Evolutionary conservation across 1,140 invertebrate species (phyloP), one percentile per base, ranked within the genome.

Genomic region (Drosophila santomea): DNA sequence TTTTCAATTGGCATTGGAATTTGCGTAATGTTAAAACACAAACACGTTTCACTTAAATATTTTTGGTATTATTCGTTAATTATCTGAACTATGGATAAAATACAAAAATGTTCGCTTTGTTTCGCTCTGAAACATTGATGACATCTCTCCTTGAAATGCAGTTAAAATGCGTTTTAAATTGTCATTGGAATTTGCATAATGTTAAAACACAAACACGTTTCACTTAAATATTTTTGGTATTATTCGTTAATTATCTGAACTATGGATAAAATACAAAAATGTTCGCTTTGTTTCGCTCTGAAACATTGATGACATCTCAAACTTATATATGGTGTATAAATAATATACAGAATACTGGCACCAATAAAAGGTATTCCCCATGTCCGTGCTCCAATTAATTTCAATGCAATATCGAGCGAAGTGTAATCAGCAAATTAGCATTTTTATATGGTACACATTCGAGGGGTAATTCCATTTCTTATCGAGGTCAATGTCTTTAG

Each of bases 401-500:
- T 7, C 5, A 35, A 17, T 60, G 28, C 55, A 60, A 35, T 63
- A 25, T 35, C 5, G 4, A 44, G 20, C n/a, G 17, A 25, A 38
- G 15, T 38, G 47, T 54, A 66, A 68, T 68, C 39, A 54, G 11
- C 5, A 44, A 68, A 68, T 52, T 68, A 68, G 38, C 45, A 51
- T 66, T 66, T 17, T 67, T 38, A 39, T 23, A 32, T 52, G 2
- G 20, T 36, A 36, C 25, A n/a, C 62, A 38, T 68, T 66, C 15
- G n/a, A 51, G 23, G 28, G 28, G 50, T 35, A 55, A 41, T 54
- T 54, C 47, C 28, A 10, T 17, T 66, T 28, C 44, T 14, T 58
- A 71, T 71, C 68, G 66, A 23, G 68, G 66, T 72, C 66, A 72
- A 50, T 71, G 68, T 58, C 38, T 41, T 71, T 41, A 55, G 68